Conservation (phyloP, 2,888 invertebrate species). For the Linhomoeus sp. region DNA sequence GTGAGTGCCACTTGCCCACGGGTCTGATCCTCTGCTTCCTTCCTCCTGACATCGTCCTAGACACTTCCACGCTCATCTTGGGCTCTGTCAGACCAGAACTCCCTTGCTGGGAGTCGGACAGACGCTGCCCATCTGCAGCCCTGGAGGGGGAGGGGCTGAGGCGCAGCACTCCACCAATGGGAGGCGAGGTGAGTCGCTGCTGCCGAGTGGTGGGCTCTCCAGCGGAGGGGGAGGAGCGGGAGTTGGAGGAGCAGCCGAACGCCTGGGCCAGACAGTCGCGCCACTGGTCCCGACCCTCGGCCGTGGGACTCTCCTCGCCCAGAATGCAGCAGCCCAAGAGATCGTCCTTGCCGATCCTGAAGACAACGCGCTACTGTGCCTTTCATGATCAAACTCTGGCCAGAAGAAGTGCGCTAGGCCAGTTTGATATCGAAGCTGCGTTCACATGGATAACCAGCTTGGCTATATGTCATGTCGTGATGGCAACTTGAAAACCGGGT, state of each 20-base stretch:
- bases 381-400: no score
- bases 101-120: background rate
- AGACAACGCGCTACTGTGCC: no score
- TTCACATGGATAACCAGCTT: no score
- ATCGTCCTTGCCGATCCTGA: slow-evolving; percentile 64
- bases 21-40: slow-evolving; percentile 15
- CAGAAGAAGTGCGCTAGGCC: no score
- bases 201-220: no score
- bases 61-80: background rate
- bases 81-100: background rate
- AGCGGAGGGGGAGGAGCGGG: no score
- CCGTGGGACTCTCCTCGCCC: slow-evolving; percentile 19
- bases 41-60: no score
- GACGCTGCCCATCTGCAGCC: background rate
- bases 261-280: slow-evolving; percentile 13
- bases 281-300: slow-evolving; percentile 22
- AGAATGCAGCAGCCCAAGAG: slow-evolving; percentile 51
- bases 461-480: no score
- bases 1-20: slow-evolving; percentile 23
- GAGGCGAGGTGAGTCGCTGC: background rate
- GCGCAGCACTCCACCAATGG: background rate
- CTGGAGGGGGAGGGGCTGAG: background rate
- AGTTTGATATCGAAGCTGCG: no score
- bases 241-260: no score
- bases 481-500: no score